Percentiles rank a stretch among this genome's conserved stretches.
These are phyloP conservation scores for Oreohelix idahoensis DNA, from an alignment of 1,140 invertebrate species.

Conservation along the genomic window DNA sequence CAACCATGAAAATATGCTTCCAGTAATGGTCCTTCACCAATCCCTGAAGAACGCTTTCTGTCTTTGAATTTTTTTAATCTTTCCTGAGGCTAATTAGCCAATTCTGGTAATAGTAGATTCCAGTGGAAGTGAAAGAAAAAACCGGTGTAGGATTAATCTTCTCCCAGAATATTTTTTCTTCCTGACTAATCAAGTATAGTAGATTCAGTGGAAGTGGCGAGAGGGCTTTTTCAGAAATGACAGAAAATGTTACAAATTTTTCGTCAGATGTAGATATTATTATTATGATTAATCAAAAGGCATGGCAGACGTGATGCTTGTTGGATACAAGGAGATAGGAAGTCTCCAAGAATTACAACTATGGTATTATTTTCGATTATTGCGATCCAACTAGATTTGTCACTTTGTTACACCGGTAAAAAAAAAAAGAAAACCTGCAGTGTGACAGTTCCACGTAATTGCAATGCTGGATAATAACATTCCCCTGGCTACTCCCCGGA, in stretches of 20 bases:
- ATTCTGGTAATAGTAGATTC: slow-evolving; percentile 16
- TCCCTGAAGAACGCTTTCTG: slow-evolving; percentile 24
- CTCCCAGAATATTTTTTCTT: background rate
- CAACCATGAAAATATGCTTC: slow-evolving; percentile 17
- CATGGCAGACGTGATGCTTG: background rate
- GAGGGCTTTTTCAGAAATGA: background rate
- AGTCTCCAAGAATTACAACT: background rate
- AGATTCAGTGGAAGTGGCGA: background rate
- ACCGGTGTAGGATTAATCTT: slow-evolving; percentile 1
- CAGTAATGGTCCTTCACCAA: background rate
- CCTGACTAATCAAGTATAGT: slow-evolving; percentile 1
- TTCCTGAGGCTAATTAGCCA: slow-evolving; percentile 7
- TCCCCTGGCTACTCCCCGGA: no score
- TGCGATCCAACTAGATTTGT: background rate
- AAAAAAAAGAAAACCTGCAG: background rate
- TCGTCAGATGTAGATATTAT: slow-evolving; percentile 4
- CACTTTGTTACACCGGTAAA: background rate
- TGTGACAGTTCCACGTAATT: background rate
- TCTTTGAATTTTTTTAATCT: no score
- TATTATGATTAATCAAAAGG: slow-evolving; percentile 15
- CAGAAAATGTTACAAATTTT: background rate
- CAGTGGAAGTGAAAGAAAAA: background rate
- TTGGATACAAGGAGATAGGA: background rate
- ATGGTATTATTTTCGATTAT: background rate
- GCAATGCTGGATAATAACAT: background rate